Evolutionary conservation across 2,797 vertebrate species (phyloP).

Genomic region (Synanceia verrucosa): DNA sequence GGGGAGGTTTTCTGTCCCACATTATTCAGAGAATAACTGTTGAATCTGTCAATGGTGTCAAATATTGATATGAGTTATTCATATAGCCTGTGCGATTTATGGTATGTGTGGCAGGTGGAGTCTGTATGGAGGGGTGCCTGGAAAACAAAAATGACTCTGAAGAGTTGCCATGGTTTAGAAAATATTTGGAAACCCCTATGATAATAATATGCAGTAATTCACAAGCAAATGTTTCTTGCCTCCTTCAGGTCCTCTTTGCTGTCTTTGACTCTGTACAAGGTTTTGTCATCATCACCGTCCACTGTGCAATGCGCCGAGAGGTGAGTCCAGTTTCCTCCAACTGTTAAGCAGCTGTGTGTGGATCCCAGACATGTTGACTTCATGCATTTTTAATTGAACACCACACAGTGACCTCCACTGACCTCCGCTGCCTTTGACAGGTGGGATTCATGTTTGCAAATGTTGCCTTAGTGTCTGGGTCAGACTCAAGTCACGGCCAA

Average conservation of each 20-base stretch:
- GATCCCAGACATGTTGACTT: not conserved
- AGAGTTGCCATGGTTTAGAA: not conserved
- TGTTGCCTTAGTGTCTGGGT: conserved; percentile 52
- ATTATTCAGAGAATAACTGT: not conserved
- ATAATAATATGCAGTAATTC: not conserved
- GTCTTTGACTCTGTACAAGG: conserved; percentile 98
- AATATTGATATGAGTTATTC: not conserved
- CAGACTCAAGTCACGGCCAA: conserved; percentile 41
- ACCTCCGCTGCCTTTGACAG: conserved; percentile 7
- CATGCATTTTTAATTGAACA: conserved; percentile 18
- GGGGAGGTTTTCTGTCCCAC: not conserved
- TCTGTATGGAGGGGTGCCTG: not conserved
- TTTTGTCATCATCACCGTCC: conserved; percentile 97
- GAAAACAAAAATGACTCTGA: not conserved
- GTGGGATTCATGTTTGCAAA: conserved; percentile 49
- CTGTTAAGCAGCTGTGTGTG: not conserved
- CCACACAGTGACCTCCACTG: not conserved
- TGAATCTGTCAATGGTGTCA: not conserved
- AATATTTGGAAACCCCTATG: not conserved
- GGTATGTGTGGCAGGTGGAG: not conserved
- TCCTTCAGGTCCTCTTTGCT: conserved; percentile 93
- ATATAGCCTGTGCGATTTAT: not conserved
- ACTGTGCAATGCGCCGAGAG: conserved; percentile 97
- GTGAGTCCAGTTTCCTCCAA: conserved; percentile 73
- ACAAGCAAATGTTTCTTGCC: conserved; percentile 15